Evolutionary conservation across 2,797 vertebrate genomes (phyloP).

Genomic region (Bryconaethiops microstoma): DNA sequence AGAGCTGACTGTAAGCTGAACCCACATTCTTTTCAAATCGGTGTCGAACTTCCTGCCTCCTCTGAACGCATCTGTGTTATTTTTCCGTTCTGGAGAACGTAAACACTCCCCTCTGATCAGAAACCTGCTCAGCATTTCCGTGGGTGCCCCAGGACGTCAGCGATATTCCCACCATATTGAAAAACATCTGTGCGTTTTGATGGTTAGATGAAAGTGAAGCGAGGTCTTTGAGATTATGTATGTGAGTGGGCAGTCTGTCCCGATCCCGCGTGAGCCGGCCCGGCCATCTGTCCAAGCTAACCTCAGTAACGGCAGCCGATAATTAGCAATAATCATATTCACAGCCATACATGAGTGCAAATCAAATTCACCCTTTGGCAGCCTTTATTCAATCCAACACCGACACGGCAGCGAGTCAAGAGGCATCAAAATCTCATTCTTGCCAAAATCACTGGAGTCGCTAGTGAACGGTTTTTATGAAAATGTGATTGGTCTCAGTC

Average conservation of each 20-base stretch:
- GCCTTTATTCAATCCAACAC: conserved; percentile 28
- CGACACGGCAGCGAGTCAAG: neutral
- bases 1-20: no score
- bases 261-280: neutral
- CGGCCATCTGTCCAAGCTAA: conserved; percentile 29
- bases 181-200: neutral
- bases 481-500: neutral
- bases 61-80: no score
- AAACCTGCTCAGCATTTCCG: neutral
- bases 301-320: conserved; percentile 24
- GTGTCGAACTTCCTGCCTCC: no score
- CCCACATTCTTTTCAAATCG: no score
- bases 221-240: conserved; percentile 7
- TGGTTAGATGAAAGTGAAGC: neutral
- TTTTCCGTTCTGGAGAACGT: neutral
- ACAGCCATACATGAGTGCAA: conserved; percentile 4
- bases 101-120: neutral
- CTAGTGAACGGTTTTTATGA: neutral
- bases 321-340: conserved; percentile 36
- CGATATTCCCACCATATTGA: conserved; percentile 1
- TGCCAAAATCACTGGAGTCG: conserved; percentile 3
- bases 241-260: conserved; percentile 4
- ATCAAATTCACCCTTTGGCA: conserved; percentile 6
- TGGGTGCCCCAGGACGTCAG: neutral
- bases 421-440: neutral